Evolutionary conservation across 2,113 vertebrate species (phyloP), one percentile per base, ranked within the genome.

Genomic region (Amblyornis subalaris): DNA sequence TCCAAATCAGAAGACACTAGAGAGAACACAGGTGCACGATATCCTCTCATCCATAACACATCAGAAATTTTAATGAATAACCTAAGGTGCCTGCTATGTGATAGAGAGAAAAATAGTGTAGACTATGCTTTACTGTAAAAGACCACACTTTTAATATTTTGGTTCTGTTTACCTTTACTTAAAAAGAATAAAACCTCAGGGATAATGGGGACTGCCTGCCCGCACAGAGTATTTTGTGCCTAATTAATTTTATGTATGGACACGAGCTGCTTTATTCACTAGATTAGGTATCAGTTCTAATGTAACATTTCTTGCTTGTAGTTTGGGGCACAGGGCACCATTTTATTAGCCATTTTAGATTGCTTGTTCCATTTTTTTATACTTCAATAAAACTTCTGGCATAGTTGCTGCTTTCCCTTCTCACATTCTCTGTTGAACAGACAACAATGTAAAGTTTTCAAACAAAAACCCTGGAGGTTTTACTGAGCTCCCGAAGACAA

Each of bases 201-300:
- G 55, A 67, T 64, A 74, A 88, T n/a, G 35, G 40, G 5, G 28
- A 69, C 31, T 79, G 48, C 22, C 69, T 85, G 48, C n/a, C 66
- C 55, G 9, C 73, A 62, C 21, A 51, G 25, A 69, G 54, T 38
- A 62, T 88, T 92, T 93, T 93, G 90, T 90, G 85, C 64, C 26
- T 84, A 90, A 95, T 95, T 94, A 90, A 86, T 86, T 95, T 95
- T 90, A 88, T 77, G 64, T 76, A 62, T 33, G 69, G 60, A 80
- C 90, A 93, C 3, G 22, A 91, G 40, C 65, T 80, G 24, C 44
- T 93, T 92, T 94, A 77, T 88, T 79, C 35, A 26, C 75, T 90
- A 94, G 79, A 95, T 94, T 92, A 93, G 86, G 75, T 57, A 90
- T 53, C 54, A 58, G 26, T 51, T 86, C 83, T 50, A 58, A 62